A percentile compares a stretch with the other conserved stretches of the same genome.
phyloP scores from a whole-genome alignment of 2,797 vertebrate species.

The Erpetoichthys calabaricus region DNA sequence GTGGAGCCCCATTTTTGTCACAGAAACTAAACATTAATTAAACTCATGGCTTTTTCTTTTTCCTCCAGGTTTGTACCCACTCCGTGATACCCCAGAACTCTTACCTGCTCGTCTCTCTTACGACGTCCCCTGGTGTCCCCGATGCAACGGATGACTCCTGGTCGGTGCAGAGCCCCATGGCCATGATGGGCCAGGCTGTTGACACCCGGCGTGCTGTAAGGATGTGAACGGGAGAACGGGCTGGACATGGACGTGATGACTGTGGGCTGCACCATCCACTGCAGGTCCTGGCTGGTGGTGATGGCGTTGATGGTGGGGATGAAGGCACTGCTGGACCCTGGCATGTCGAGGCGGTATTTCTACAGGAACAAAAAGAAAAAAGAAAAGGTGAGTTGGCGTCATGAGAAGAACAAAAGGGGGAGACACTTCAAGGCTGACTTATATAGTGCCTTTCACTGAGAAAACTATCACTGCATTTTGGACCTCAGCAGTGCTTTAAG shows the following conservation, averaged over 20 bases:
- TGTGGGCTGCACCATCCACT: slow-evolving; percentile 99
- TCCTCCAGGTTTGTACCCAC: too few relatives aligned
- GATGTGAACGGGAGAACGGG: slow-evolving; percentile 82
- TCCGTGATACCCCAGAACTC: too few relatives aligned
- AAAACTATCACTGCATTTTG: too few relatives aligned
- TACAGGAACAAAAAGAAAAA: slow-evolving; percentile 27
- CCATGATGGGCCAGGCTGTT: slow-evolving; percentile 65
- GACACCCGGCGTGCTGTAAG: slow-evolving; percentile 74
- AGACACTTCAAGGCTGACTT: not conserved
- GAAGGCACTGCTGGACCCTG: slow-evolving; percentile 95
- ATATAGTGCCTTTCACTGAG: too few relatives aligned
- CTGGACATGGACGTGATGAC: slow-evolving; percentile 99
- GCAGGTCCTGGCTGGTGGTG: slow-evolving; percentile 96
- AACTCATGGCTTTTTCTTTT: too few relatives aligned
- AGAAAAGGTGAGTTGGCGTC: not conserved
- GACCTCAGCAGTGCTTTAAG: too few relatives aligned
- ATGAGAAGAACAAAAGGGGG: not conserved
- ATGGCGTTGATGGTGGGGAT: slow-evolving; percentile 98
- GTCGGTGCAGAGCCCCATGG: slow-evolving; percentile 75
- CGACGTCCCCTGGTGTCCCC: slow-evolving; percentile 80
- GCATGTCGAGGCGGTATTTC: slow-evolving; percentile 98
- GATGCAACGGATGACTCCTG: slow-evolving; percentile 91
- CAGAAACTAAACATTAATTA: too few relatives aligned
- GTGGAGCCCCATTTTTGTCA: too few relatives aligned
- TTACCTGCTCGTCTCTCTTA: slow-evolving; percentile 90